Base-by-base conservation (phyloP, 2,888 invertebrate species). In the Ecliptopera silaceata region DNA sequence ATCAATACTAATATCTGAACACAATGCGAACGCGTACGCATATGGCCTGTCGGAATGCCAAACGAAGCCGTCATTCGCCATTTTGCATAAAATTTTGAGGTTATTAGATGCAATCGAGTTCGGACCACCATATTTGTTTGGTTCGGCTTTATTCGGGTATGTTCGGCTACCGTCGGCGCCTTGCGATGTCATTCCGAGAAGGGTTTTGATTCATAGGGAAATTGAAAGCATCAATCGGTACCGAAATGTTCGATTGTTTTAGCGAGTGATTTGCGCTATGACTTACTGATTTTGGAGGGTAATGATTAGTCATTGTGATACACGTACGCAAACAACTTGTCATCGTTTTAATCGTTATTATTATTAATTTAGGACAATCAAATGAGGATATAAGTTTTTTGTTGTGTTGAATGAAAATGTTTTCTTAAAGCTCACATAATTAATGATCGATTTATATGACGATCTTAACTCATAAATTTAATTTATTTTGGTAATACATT, bases 31-130 rank as follows among this genome's bases (percentile, higher is more conserved):
- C 22, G 22, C 42, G 22, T 79, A 72, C 88, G 77, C 77, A 84
- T 90, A 90, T 84, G 89, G 91, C 86, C 82, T 82, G 88, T 84
- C 69, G 88, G 90, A 90, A 91, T 91, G 88, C 82, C 84, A 87
- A 90, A 84, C 82, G 88, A 82, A 83, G 78, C 87, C 81, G 84
- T 88, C 85, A 89, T 88, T 81, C 86, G 85, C 83, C 85, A 87
- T 87, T 89, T 89, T 90, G 89, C 89, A 89, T 90, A 88, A 74
- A 83, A 84, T 88, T 90, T 90, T 90, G 88, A 88, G 85, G 88
- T 89, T 89, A 90, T 89, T 88, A 90, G 88, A 91, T 90, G 90
- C 91, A 88, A 89, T 89, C 91, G 88, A 84, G 84, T 88, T 82
- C 81, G 83, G 77, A 79, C 87, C 79, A 87, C 88, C 88, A 87